Evolutionary conservation across 2,888 invertebrate species (phyloP).

Genomic region (Onthophagus sagittarius): DNA sequence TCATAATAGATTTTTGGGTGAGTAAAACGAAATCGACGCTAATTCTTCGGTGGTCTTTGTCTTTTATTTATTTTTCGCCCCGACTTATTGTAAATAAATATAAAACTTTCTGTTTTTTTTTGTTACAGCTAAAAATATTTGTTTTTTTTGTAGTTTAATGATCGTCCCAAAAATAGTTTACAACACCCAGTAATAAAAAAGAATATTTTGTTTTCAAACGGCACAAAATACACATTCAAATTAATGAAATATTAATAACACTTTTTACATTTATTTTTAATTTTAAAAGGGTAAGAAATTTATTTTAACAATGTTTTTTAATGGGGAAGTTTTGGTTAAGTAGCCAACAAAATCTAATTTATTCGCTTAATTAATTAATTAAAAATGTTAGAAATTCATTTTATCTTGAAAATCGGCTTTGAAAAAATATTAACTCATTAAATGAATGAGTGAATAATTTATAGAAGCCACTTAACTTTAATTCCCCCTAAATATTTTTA

Average conservation of each 20-base stretch:
- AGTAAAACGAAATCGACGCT: slow-evolving; percentile 35
- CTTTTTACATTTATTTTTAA: neutral
- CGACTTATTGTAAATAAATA: neutral
- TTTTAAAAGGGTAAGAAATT: neutral
- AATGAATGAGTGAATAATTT: too few relatives aligned
- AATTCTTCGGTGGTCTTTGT: neutral
- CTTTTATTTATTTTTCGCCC: neutral
- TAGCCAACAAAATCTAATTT: too few relatives aligned
- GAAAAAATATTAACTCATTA: too few relatives aligned
- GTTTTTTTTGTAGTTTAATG: neutral
- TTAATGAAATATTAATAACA: neutral
- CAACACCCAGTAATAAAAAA: neutral
- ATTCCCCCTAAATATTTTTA: too few relatives aligned
- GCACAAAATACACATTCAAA: neutral
- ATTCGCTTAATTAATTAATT: too few relatives aligned
- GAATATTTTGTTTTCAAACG: neutral
- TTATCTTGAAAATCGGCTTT: too few relatives aligned
- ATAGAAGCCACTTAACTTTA: too few relatives aligned
- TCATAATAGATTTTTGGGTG: slow-evolving; percentile 56
- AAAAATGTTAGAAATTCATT: too few relatives aligned
- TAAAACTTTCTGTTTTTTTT: neutral
- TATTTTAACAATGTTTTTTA: too few relatives aligned
- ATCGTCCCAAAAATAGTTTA: neutral
- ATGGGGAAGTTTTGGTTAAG: too few relatives aligned
- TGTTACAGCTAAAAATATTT: too few relatives aligned